These are phyloP conservation scores for Ophraella communa DNA, from an alignment of 2,888 invertebrate species.

Conservation along the genomic window DNA sequence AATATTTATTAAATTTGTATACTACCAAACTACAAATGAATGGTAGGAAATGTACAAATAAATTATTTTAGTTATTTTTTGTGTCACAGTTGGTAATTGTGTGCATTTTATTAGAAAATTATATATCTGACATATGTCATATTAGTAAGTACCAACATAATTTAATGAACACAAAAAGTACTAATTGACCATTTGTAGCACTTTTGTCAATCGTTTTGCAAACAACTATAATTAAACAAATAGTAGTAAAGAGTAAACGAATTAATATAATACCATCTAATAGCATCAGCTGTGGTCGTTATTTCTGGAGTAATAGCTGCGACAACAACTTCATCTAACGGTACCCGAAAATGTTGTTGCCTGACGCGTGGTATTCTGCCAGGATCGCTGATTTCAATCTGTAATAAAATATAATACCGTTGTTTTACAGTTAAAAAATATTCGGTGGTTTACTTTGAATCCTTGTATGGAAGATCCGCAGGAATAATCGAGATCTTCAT, in stretches of 20 bases:
- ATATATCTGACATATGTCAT: too few species aligned
- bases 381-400: constrained; percentile 66
- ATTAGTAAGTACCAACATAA: too few species aligned
- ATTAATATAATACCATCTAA: constrained; percentile 67
- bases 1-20: not conserved
- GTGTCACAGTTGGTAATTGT: not conserved
- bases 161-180: too few species aligned
- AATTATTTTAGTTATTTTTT: too few species aligned
- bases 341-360: constrained; percentile 52
- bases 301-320: constrained; percentile 75
- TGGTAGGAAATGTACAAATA: too few species aligned
- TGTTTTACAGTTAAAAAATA: not conserved
- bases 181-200: too few species aligned
- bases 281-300: constrained; percentile 72
- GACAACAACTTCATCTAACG: constrained; percentile 70
- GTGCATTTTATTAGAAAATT: not conserved
- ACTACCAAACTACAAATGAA: too few species aligned
- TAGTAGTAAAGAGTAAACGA: not conserved
- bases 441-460: constrained; percentile 36
- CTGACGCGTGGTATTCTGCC: constrained; percentile 68
- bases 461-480: constrained; percentile 45
- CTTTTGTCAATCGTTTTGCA: too few species aligned
- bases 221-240: too few species aligned
- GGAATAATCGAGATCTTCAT: constrained; percentile 41
- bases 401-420: constrained; percentile 43